A percentile compares a stretch with the other conserved stretches of the same genome.
Conservation (phyloP, 2,797 vertebrate genomes). For the Alosa sapidissima region DNA sequence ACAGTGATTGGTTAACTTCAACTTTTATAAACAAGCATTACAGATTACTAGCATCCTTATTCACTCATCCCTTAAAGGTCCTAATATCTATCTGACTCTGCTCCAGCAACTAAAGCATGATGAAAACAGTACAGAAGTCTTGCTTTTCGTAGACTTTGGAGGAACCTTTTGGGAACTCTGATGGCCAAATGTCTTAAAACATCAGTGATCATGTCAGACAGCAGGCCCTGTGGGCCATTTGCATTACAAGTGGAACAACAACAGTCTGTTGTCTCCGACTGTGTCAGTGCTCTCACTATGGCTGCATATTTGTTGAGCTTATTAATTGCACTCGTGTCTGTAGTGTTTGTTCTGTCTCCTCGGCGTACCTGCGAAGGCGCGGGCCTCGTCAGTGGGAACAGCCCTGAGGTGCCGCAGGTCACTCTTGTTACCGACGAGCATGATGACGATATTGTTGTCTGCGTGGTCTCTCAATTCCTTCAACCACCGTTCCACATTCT, state of each 20-base stretch:
- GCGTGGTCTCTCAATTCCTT: constrained; percentile 96
- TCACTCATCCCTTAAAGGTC: not conserved
- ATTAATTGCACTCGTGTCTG: no score
- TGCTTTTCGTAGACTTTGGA: not conserved
- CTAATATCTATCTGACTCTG: no score
- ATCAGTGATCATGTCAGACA: not conserved
- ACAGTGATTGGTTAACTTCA: not conserved
- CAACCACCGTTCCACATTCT: constrained; percentile 97
- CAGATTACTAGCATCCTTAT: not conserved
- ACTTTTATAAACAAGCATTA: not conserved
- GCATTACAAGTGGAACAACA: not conserved
- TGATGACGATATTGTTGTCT: constrained; percentile 97
- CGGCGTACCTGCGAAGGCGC: constrained; percentile 89
- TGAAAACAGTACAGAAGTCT: not conserved
- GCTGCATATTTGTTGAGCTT: no score
- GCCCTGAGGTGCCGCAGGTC: constrained; percentile 95
- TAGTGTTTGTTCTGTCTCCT: no score
- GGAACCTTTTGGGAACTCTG: not conserved
- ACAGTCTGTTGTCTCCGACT: not conserved
- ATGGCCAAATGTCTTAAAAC: not conserved
- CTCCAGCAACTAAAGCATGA: no score
- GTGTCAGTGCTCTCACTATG: not conserved
- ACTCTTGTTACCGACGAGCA: constrained; percentile 98
- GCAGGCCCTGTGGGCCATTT: not conserved
- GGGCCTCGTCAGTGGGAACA: constrained; percentile 95